Evolutionary conservation across 2,797 vertebrate genomes (phyloP).

Genomic region (Eleutherodactylus coqui): DNA sequence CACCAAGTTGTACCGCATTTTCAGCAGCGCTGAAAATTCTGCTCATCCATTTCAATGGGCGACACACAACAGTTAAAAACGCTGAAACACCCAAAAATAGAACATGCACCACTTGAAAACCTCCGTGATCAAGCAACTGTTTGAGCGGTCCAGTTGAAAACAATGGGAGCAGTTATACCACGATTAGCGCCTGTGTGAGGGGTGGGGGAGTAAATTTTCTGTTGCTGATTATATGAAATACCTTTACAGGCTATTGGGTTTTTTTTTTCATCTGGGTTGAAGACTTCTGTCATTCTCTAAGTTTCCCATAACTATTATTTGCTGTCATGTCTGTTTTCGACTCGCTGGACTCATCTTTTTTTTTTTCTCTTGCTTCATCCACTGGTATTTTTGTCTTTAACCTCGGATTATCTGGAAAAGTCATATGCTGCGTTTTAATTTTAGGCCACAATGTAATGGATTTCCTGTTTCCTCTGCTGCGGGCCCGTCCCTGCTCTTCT

Average conservation of each 20-base stretch:
- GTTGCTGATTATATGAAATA: background rate
- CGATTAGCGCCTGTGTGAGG: too few relatives aligned
- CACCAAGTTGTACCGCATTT: too few relatives aligned
- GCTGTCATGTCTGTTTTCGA: background rate
- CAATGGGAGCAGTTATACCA: too few relatives aligned
- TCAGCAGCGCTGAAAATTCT: too few relatives aligned
- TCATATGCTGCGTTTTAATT: constrained; percentile 19
- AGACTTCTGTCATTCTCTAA: background rate
- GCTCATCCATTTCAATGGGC: too few relatives aligned
- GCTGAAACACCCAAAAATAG: too few relatives aligned
- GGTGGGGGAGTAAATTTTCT: too few relatives aligned
- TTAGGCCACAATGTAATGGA: constrained; percentile 54
- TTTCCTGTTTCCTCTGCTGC: constrained; percentile 57
- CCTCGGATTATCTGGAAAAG: constrained; percentile 35
- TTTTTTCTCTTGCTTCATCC: background rate
- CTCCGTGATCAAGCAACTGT: too few relatives aligned
- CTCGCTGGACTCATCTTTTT: background rate
- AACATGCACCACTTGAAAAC: too few relatives aligned
- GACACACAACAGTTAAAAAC: too few relatives aligned
- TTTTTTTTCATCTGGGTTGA: background rate
- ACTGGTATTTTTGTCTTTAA: background rate
- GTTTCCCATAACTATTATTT: background rate
- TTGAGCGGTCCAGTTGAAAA: too few relatives aligned
- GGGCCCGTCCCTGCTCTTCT: constrained; percentile 24
- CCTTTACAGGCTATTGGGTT: too few relatives aligned